Percentiles rank a stretch among this genome's conserved stretches.
These are phyloP conservation scores for Stenotaenia linearis DNA, from an alignment of 2,888 invertebrate species.

Conservation along the genomic window DNA sequence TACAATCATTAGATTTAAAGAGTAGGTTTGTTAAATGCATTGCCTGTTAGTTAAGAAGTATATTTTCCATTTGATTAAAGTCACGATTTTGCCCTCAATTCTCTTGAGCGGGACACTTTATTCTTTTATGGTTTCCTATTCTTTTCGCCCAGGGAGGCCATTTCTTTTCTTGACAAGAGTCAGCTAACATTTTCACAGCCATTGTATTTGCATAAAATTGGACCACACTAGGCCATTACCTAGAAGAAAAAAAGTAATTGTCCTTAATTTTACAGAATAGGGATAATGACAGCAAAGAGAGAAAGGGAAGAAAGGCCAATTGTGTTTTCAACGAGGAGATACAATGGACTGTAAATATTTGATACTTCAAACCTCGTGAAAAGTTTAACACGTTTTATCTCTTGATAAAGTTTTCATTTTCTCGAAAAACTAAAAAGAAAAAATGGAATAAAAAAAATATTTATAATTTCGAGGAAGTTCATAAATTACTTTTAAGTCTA, in stretches of 20 bases:
- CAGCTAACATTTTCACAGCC: not conserved
- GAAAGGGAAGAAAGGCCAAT: not conserved
- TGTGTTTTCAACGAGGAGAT: too few relatives aligned
- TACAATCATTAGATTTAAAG: too few relatives aligned
- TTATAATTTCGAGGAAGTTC: not conserved
- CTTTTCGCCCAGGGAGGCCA: not conserved
- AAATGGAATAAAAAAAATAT: not conserved
- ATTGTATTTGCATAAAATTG: not conserved
- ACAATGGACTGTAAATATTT: too few relatives aligned
- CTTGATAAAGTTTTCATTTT: not conserved
- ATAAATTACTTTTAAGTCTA: not conserved
- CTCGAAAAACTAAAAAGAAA: not conserved
- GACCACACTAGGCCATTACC: not conserved
- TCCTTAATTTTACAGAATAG: not conserved
- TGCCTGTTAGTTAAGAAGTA: not conserved
- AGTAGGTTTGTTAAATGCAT: not conserved
- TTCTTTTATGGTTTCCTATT: not conserved
- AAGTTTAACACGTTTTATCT: not conserved
- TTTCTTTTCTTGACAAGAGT: not conserved
- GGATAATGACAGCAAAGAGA: too few relatives aligned
- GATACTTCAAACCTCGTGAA: too few relatives aligned
- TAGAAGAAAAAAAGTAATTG: not conserved
- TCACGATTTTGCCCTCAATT: conserved; percentile 4
- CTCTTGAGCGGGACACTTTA: conserved; percentile 2
- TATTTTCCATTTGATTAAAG: not conserved